phyloP scores from a whole-genome alignment of 2,797 vertebrate species.

The Pantherophis alleghaniensis region DNA sequence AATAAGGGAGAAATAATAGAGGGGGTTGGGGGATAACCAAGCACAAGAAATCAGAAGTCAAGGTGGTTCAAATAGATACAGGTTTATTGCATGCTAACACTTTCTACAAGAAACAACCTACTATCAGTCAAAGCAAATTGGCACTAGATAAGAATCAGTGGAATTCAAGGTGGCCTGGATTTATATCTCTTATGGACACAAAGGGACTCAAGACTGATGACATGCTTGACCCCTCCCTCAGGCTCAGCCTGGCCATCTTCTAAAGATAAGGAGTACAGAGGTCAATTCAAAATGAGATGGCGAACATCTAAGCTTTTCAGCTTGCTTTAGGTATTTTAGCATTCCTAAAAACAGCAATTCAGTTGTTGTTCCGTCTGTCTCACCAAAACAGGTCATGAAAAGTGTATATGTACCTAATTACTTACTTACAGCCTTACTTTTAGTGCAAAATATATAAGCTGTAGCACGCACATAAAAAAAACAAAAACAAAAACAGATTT shows the following conservation, averaged over 20 bases:
- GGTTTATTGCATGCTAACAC: no score
- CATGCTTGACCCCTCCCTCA: background rate
- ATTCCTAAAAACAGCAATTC: background rate
- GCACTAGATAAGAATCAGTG: no score
- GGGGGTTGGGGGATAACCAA: no score
- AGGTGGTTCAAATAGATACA: no score
- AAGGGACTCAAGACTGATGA: background rate
- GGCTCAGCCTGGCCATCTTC: background rate
- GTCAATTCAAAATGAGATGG: background rate
- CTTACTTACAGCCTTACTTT: background rate
- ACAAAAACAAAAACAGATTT: conserved; percentile 22
- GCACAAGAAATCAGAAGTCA: no score
- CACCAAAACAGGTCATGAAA: background rate
- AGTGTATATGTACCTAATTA: background rate
- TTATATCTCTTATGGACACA: no score
- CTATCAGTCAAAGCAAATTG: no score
- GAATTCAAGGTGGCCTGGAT: background rate
- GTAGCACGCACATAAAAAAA: conserved; percentile 46
- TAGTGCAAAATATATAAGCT: conserved; percentile 47
- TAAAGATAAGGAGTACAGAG: background rate
- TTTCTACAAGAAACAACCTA: no score
- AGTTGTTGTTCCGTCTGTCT: background rate
- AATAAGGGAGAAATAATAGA: no score
- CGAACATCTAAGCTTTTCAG: background rate
- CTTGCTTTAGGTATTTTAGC: background rate